These are phyloP conservation scores for Mungos mungo DNA, from an alignment of 2,113 vertebrate genomes.

Conservation along the genomic window DNA sequence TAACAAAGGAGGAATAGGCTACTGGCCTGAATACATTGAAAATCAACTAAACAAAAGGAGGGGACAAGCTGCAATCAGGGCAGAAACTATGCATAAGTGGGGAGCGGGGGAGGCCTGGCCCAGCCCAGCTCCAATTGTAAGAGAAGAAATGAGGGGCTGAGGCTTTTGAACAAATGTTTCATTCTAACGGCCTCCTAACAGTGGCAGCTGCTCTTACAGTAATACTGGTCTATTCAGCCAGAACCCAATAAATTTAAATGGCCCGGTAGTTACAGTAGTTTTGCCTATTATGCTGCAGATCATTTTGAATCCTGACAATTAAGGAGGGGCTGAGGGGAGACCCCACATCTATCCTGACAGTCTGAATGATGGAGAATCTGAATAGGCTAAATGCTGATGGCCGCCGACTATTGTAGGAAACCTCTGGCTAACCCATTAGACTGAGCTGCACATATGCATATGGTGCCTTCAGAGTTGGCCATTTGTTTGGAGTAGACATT, in stretches of 20 bases:
- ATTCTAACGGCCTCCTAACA: constrained; percentile 65
- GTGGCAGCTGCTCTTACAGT: constrained; percentile 78
- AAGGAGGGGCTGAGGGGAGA: constrained; percentile 11
- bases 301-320: constrained; percentile 79
- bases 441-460: neutral
- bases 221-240: constrained; percentile 75
- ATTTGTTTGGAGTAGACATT: constrained; percentile 2
- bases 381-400: constrained; percentile 54
- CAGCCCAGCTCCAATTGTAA: constrained; percentile 51
- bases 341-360: constrained; percentile 61
- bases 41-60: constrained; percentile 75
- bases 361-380: constrained; percentile 71
- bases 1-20: constrained; percentile 55
- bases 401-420: neutral
- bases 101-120: constrained; percentile 1
- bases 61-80: constrained; percentile 78
- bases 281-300: constrained; percentile 74
- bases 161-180: constrained; percentile 66
- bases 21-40: constrained; percentile 44
- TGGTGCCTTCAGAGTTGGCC: neutral
- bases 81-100: neutral
- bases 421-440: neutral
- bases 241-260: constrained; percentile 68
- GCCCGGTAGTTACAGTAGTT: constrained; percentile 79
- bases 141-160: constrained; percentile 62